Percentiles rank a stretch among this genome's conserved stretches.
phyloP scores from a whole-genome alignment of 2,797 vertebrate species.

The Onychomys arenicola region DNA sequence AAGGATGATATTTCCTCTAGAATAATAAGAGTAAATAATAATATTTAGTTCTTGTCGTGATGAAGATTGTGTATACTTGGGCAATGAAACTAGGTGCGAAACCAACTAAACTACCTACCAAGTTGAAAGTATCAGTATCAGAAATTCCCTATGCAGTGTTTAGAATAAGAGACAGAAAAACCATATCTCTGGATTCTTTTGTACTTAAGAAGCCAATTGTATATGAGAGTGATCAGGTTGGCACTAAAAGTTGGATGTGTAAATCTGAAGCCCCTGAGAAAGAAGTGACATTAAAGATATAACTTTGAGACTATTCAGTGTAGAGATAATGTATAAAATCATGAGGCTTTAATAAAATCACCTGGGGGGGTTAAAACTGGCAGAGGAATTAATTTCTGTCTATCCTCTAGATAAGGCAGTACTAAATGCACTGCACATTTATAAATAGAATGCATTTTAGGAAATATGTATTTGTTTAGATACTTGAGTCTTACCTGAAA shows the following conservation, averaged over 20 bases:
- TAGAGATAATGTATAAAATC: neutral
- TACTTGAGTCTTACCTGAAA: constrained; percentile 38
- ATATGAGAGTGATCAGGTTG: neutral
- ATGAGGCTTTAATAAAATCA: constrained; percentile 26
- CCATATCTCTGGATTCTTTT: neutral
- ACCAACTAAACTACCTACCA: neutral
- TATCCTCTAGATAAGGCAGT: neutral
- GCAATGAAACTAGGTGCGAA: neutral
- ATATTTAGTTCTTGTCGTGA: neutral
- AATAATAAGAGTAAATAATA: too few relatives aligned
- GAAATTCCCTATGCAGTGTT: neutral
- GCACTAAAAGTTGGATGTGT: neutral
- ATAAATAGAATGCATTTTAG: constrained; percentile 49
- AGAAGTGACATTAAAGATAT: neutral
- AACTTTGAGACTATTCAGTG: neutral
- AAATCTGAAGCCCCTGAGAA: neutral
- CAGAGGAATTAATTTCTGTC: neutral
- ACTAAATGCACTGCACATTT: neutral
- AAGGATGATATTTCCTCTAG: neutral
- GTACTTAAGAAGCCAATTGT: neutral
- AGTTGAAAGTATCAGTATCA: neutral
- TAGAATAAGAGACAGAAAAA: neutral
- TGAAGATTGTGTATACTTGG: neutral
- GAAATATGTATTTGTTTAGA: constrained; percentile 39
- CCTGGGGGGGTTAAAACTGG: neutral